Base-by-base conservation (phyloP, 2,113 vertebrate genomes). In the Drymodes brunneopygia region DNA sequence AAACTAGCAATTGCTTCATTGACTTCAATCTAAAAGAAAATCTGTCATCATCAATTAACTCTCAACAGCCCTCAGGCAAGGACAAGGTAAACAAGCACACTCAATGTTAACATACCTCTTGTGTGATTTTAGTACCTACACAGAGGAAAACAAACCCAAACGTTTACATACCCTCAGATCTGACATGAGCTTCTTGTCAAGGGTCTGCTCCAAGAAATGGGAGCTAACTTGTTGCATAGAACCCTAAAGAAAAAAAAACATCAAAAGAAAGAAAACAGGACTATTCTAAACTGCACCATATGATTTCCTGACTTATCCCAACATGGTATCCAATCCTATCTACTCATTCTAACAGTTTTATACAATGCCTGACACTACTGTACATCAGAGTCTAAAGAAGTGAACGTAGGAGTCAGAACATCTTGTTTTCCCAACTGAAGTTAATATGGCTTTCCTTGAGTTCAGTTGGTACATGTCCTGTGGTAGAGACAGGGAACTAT, bases 151-250 rank as follows among this genome's bases (percentile, higher is more conserved):
- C 24, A 77, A 87, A 58, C 9, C 8, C 44, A 56, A 57, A 86
- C 21, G 14, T 54, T 60, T 78, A 93, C 65, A 42, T 98, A 99
- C 99, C 98, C 99, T 98, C 77, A 99, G 98, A 93, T 99, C 99
- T 7, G 99, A 99, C 99, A 99, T 99, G 79, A 99, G 98, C 95
- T 99, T 99, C 98, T 99, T 99, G 92, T 99, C 99, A 85, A 99
- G 95, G 1, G 99, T 99, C 97, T 99, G 99, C 95, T 99, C 99
- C 97, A 99, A 97, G 91, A 99, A 99, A 94, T 99, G 99, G 81
- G 98, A 98, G 91, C 99, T 99, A 66, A 99, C 99, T 98, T 99
- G 99, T 88, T 98, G 98, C 99, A 99, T 99, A 5, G 99, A 99
- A 14, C 99, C 99, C 99, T 99, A 83, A 40, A 80, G 65, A 44